Base-by-base conservation (phyloP, 1,140 invertebrate genomes). In the Tetranychus urticae region DNA sequence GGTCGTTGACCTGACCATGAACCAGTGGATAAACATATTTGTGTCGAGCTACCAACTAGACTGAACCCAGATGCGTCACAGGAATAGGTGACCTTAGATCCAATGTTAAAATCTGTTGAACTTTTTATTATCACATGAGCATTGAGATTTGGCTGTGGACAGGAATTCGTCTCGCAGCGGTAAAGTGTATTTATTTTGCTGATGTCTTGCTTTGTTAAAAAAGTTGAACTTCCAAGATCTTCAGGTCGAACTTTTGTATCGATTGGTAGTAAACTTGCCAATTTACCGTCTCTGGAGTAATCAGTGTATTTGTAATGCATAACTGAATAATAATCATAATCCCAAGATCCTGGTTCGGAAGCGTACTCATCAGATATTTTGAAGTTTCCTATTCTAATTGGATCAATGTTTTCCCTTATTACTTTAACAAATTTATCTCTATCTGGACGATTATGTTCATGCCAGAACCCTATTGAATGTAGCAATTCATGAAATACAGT, bases 401-500 rank as follows among this genome's bases (percentile, higher is more conserved):
- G 31, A 52, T 52, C 50, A 33, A 52, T 52, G 23, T 52, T 52
- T 4, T 52, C 50, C 8, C 31, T 13, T 8, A 56, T 14, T 8
- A 56, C 55, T 37, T n/a, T 56, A 1, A 84, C 75, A 66, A 75
- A 82, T 0, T 78, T 67, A 65, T 84, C 82, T 47, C 82, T 70
- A 69, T 84, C 78, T 6, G 73, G 70, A 14, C 79, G 72, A 64
- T 78, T 80, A 66, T 84, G 82, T 65, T 82, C 80, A 65, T 84
- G 76, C 45, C 70, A 70, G 54, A 75, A 74, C 0, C 88, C 88
- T 34, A 85, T 67, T 0, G 83, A 82, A 65, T 92, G 87, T 76
- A 88, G 82, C 62, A 91, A 71, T 69, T 92, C 87, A 66, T 92
- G 87, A 31, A 85, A 72, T n/a, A 84, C 75, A 0, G 83, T 86